Evolutionary conservation across 1,140 invertebrate species (phyloP).

Genomic region (Carcinoscorpius rotundicauda): DNA sequence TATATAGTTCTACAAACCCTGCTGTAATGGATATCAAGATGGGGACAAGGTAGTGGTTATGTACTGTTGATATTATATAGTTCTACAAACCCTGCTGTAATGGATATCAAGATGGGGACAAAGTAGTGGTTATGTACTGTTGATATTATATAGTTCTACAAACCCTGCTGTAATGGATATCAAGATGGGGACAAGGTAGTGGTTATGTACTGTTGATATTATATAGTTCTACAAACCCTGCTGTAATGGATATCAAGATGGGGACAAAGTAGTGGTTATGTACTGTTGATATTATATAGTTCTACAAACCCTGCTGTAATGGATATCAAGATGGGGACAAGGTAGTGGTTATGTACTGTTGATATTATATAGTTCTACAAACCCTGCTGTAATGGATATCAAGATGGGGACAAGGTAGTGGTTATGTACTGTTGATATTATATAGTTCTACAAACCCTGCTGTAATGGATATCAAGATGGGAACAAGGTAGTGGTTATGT

Average conservation of each 20-base stretch:
- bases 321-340: conserved; percentile 84
- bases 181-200: conserved; percentile 66
- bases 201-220: conserved; percentile 28
- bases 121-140: conserved; percentile 30
- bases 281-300: conserved; percentile 43
- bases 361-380: conserved; percentile 57
- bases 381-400: conserved; percentile 82
- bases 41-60: conserved; percentile 47
- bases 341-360: conserved; percentile 27
- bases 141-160: conserved; percentile 54
- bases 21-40: conserved; percentile 89
- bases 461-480: conserved; percentile 89
- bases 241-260: conserved; percentile 89
- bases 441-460: conserved; percentile 71
- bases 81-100: conserved; percentile 72
- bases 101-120: conserved; percentile 87
- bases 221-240: conserved; percentile 67
- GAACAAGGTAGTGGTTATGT: conserved; percentile 42
- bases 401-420: conserved; percentile 66
- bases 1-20: conserved; percentile 70
- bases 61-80: conserved; percentile 43
- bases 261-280: conserved; percentile 46
- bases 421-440: conserved; percentile 28
- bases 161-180: conserved; percentile 85
- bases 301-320: conserved; percentile 78